Evolutionary conservation across 2,113 vertebrate species (phyloP).

Genomic region (Alligator mississippiensis): DNA sequence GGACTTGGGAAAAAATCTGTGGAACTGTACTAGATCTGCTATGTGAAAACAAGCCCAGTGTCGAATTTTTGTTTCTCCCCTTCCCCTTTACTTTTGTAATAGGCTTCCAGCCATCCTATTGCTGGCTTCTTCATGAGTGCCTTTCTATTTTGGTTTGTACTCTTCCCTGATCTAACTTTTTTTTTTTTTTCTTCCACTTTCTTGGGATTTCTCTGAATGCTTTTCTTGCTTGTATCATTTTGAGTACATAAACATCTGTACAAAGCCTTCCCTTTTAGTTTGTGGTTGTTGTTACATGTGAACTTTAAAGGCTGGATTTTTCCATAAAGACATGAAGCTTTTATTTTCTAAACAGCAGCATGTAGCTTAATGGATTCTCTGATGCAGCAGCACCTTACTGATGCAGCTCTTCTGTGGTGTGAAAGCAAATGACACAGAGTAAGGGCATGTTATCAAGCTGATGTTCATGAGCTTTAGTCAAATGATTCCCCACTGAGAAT

Average conservation of each 20-base stretch:
- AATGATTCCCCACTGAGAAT: background rate
- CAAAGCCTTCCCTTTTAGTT: conserved; percentile 54
- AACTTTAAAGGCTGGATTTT: conserved; percentile 60
- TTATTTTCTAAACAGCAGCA: conserved; percentile 63
- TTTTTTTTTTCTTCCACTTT: conserved; percentile 65
- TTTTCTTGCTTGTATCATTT: conserved; percentile 63
- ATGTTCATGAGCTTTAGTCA: background rate
- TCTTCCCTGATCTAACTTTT: conserved; percentile 71
- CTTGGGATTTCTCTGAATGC: conserved; percentile 69
- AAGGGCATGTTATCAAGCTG: background rate
- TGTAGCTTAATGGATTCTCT: conserved; percentile 59
- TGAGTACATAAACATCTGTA: conserved; percentile 59
- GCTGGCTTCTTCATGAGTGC: conserved; percentile 73
- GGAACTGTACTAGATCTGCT: conserved; percentile 51
- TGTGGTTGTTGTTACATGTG: conserved; percentile 36
- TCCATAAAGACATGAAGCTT: conserved; percentile 59
- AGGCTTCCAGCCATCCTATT: conserved; percentile 68
- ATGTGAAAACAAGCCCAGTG: conserved; percentile 38
- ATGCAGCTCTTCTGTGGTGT: conserved; percentile 23
- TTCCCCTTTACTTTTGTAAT: conserved; percentile 58
- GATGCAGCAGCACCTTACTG: conserved; percentile 58
- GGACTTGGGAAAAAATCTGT: conserved; percentile 51
- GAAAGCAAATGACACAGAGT: background rate
- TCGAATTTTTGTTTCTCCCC: conserved; percentile 41
- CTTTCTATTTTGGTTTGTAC: conserved; percentile 67